A percentile compares a stretch with the other conserved stretches of the same genome.
Evolutionary conservation across 1,140 invertebrate species (phyloP).

Genomic region (Acromyrmex echinatior): DNA sequence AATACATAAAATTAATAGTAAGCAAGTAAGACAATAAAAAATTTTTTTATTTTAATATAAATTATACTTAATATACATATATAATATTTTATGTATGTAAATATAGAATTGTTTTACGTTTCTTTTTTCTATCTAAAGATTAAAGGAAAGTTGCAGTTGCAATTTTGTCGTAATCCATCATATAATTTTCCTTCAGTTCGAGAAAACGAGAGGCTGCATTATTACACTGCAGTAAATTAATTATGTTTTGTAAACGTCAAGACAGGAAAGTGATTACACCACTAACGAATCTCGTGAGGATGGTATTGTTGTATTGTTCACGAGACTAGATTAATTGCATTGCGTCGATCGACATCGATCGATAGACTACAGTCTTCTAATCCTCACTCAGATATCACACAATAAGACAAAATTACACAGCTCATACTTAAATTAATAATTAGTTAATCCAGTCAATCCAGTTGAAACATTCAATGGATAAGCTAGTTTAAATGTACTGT

Average conservation of each 20-base stretch:
- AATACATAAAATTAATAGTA: not conserved
- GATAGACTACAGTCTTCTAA: not conserved
- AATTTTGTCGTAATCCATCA: not conserved
- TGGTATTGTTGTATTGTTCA: slow-evolving; percentile 32
- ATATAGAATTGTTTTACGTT: not conserved
- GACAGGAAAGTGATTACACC: slow-evolving; percentile 4
- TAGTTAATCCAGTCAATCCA: not conserved
- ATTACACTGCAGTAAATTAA: slow-evolving; percentile 10
- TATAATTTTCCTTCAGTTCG: not conserved
- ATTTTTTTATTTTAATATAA: not conserved
- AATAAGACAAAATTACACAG: slow-evolving; percentile 1
- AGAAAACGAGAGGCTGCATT: not conserved
- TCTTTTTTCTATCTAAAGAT: not conserved
- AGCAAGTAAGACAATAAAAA: not conserved
- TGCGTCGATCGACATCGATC: not conserved
- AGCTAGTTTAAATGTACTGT: not conserved
- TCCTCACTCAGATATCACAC: not conserved
- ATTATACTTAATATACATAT: not conserved
- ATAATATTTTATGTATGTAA: not conserved
- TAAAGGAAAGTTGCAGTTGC: not conserved
- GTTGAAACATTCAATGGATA: not conserved
- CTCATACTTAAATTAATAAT: not conserved
- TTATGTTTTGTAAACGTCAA: slow-evolving; percentile 21
- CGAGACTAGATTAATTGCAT: slow-evolving; percentile 45
- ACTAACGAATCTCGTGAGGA: not conserved